Base-by-base conservation (phyloP, 2,797 vertebrate genomes). In the Pantherophis vulpinus region DNA sequence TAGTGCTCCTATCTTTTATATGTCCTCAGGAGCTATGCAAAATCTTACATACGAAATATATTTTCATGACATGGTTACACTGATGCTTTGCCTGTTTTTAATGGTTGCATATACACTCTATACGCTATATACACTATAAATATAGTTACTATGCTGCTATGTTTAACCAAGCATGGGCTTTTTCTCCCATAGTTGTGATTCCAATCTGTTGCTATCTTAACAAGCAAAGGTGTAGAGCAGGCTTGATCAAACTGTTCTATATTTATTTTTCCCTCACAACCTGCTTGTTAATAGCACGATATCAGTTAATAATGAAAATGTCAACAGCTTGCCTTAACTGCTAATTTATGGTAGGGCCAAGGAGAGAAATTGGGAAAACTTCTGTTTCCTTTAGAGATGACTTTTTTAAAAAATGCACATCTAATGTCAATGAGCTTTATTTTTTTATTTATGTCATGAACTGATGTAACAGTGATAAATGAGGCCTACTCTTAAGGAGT, bases 231-330 rank as follows among this genome's bases (percentile, higher is more conserved):
- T 86, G 86, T 86, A 86, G 42, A 94, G n/a, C 27, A 86, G 55
- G 91, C 92, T 94, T 91, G 89, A 9, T 74, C 87, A 93, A 91
- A 94, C 29, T 66, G 2, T 20, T 92, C 83, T 70, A 58, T 14
- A 0, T 20, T 79, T 94, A 93, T 54, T n/a, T 90, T 25, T 88
- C 51, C 91, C 90, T 27, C 55, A 59, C 66, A 94, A 93, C 8
- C 1, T 1, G 92, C 0, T 94, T 90, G 87, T 86, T 94, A 89
- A 93, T 93, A 94, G n/a, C 23, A 14, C 16, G 9, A 93, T 91
- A 18, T 7, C 92, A 90, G 70, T 92, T 95, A 90, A 70, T 95
- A 94, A 95, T 32, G 27, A 95, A 95, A 95, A 88, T 93, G 79
- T 94, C 86, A 92, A 54, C 91, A n/a, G 93, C 86, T 96, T 93